These are phyloP conservation scores for Eospalax fontanierii DNA, from an alignment of 2,797 vertebrate species.

Conservation along the genomic window DNA sequence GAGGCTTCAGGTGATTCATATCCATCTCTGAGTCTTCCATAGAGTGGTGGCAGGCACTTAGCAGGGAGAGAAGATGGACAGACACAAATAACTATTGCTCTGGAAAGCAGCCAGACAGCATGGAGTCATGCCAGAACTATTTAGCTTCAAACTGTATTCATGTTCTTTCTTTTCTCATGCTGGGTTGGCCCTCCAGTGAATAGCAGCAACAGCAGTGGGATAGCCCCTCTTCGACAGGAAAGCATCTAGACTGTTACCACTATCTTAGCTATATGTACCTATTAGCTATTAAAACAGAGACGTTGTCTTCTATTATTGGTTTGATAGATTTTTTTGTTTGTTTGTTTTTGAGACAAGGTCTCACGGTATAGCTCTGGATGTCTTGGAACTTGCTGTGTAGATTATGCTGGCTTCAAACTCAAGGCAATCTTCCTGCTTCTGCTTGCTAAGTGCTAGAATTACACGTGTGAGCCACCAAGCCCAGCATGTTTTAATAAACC, in stretches of 20 bases:
- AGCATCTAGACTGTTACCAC: not conserved
- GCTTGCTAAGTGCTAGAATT: not conserved
- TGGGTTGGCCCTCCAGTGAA: not conserved
- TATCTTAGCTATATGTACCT: constrained; percentile 9
- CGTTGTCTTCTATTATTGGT: constrained; percentile 32
- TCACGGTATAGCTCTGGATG: not conserved
- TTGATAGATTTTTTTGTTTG: not conserved
- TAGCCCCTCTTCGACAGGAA: not conserved
- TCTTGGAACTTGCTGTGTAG: not conserved
- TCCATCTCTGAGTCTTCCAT: not conserved
- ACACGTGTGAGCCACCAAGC: not conserved
- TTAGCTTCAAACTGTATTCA: constrained; percentile 17
- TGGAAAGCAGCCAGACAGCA: not conserved
- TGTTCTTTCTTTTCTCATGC: constrained; percentile 37
- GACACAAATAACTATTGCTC: not conserved
- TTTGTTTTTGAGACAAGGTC: not conserved
- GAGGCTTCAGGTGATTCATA: not conserved
- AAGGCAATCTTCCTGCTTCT: not conserved
- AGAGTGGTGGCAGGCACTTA: not conserved
- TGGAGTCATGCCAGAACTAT: not conserved
- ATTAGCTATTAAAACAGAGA: not conserved
- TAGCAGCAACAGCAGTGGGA: not conserved
- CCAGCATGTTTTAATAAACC: not conserved
- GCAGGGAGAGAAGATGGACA: not conserved
- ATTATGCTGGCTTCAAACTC: not conserved